Evolutionary conservation across 2,113 vertebrate genomes (phyloP).

Genomic region (Echinops telfairi): DNA sequence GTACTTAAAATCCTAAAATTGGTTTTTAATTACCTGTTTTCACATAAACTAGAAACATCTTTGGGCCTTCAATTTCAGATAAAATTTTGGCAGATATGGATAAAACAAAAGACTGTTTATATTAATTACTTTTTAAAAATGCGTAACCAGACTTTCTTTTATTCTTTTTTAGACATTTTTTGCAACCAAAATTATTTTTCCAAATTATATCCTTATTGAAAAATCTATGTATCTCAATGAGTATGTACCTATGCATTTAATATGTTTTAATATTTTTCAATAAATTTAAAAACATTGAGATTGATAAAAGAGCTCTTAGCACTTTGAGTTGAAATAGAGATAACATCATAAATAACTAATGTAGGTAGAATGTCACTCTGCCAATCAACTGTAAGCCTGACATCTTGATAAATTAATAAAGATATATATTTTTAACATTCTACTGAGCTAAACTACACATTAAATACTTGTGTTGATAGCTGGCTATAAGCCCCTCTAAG

Average conservation of each 20-base stretch:
- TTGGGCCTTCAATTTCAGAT: not conserved
- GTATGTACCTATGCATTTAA: not conserved
- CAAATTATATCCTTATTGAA: not conserved
- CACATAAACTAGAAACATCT: not conserved
- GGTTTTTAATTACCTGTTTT: not conserved
- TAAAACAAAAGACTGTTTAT: not conserved
- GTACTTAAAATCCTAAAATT: not conserved
- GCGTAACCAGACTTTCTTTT: not conserved
- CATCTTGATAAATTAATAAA: constrained; percentile 68
- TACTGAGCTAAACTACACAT: constrained; percentile 32
- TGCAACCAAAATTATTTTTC: not conserved
- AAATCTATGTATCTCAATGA: not conserved
- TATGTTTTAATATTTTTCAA: not conserved
- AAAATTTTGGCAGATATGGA: not conserved
- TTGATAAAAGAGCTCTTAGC: constrained; percentile 19
- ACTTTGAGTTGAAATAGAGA: constrained; percentile 35
- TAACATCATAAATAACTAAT: constrained; percentile 30
- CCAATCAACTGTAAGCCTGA: constrained; percentile 62
- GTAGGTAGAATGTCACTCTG: constrained; percentile 62
- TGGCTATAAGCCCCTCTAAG: constrained; percentile 14
- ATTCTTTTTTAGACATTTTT: not conserved
- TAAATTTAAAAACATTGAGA: constrained; percentile 29
- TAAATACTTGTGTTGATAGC: constrained; percentile 42
- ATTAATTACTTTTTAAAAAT: constrained; percentile 10
- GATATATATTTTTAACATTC: constrained; percentile 25